phyloP scores from a whole-genome alignment of 1,140 invertebrate species.

The Sinonovacula constricta region DNA sequence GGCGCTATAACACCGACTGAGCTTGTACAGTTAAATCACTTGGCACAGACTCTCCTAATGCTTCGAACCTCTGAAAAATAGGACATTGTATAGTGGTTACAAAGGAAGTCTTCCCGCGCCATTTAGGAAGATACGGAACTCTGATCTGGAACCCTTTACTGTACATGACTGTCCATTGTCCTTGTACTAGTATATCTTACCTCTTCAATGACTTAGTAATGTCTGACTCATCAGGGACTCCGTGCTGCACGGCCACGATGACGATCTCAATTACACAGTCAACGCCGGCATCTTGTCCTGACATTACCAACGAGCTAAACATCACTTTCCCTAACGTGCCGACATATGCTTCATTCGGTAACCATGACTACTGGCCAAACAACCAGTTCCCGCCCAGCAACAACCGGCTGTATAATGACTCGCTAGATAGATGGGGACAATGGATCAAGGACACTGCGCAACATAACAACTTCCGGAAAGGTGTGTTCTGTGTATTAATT shows the following conservation, averaged over 20 bases:
- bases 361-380: constrained; percentile 73
- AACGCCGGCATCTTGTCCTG: constrained; percentile 64
- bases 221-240: no score
- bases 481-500: constrained; percentile 42
- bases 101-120: no score
- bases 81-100: no score
- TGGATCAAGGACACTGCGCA: constrained; percentile 63
- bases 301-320: constrained; percentile 61
- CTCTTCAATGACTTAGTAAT: no score
- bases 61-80: no score
- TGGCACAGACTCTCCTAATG: no score
- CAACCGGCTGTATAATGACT: constrained; percentile 64
- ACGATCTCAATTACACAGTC: constrained; percentile 56
- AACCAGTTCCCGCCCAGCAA: constrained; percentile 62
- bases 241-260: constrained; percentile 63
- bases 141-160: no score
- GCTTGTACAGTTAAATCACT: no score
- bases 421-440: constrained; percentile 59
- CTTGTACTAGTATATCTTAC: no score
- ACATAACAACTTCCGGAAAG: constrained; percentile 55
- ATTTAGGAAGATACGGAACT: no score
- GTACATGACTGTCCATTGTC: no score
- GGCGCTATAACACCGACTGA: no score
- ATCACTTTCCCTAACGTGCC: constrained; percentile 50
- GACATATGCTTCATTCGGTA: constrained; percentile 68